Evolutionary conservation across 2,888 invertebrate genomes (phyloP), one percentile per base, ranked within the genome.

Genomic region (Eumacrocentrus americanus): DNA sequence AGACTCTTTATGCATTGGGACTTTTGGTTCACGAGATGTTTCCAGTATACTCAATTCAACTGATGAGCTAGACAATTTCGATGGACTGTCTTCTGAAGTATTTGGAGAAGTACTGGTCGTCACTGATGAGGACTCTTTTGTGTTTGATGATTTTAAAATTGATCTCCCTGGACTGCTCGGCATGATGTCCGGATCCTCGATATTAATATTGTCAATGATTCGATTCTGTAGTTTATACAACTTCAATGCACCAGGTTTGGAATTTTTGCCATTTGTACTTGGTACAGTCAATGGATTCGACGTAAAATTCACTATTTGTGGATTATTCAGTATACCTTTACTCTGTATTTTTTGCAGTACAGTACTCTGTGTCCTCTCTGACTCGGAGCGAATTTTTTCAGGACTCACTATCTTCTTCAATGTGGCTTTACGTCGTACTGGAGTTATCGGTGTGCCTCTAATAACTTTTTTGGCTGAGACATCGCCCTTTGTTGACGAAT

Each of bases 161-260:
- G 64, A 67, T 22, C 64, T 73, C 22, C 68, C 58, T 1, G 71
- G 72, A 62, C 64, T 65, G 12, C n/a, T n/a, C n/a, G n/a, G n/a
- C n/a, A n/a, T n/a, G n/a, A 12, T 29, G 4, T 9, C 16, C 11
- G 25, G 11, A 6, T 53, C 56, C 34, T 76, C 76, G 0, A 71
- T 70, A 20, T 72, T 76, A 0, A 76, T 58, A 56, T 75, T 72
- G 29, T 76, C 72, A 2, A 74, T 70, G 65, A 72, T 72, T 23
- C 70, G 67, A 12, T 73, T 70, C 63, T 75, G 76, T 5, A 73
- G 74, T 48, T 76, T 76, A 23, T 73, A 72, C 7, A 71, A 66
- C 58, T 69, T 70, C 7, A 58, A 62, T 16, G 57, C 20, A 29
- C 57, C 54, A 2, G 60, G 55, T 53, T 60, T 63, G 20, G 11